Conservation (phyloP, 2,888 invertebrate genomes). For the Cryptophagus acutangulus region DNA sequence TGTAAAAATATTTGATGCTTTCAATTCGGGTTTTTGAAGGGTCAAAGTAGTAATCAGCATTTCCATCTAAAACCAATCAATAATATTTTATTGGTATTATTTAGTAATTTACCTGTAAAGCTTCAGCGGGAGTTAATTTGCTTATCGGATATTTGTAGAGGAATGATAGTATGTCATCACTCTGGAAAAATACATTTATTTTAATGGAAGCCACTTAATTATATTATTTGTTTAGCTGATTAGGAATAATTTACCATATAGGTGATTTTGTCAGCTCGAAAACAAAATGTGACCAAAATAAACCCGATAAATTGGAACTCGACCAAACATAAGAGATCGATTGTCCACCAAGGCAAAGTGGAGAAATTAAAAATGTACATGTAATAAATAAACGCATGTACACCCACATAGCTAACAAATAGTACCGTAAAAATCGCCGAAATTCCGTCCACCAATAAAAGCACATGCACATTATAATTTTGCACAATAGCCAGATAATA, state of each 20-base stretch:
- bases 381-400: not conserved
- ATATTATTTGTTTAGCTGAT: too few species aligned
- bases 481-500: not conserved
- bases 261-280: too few species aligned
- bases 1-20: slow-evolving; percentile 37
- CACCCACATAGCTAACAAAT: not conserved
- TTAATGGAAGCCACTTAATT: slow-evolving; percentile 3
- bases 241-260: too few species aligned
- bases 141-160: slow-evolving; percentile 37
- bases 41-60: slow-evolving; percentile 34
- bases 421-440: not conserved
- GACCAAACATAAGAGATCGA: too few species aligned
- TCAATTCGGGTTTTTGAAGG: slow-evolving; percentile 33
- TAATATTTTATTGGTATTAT: slow-evolving; percentile 2
- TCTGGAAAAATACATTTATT: slow-evolving; percentile 28
- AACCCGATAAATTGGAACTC: too few species aligned
- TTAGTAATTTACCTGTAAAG: slow-evolving; percentile 29
- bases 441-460: not conserved
- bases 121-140: slow-evolving; percentile 32
- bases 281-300: too few species aligned
- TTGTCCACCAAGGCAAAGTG: too few species aligned
- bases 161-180: slow-evolving; percentile 32
- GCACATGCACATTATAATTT: not conserved
- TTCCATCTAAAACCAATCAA: slow-evolving; percentile 27
- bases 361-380: not conserved